Conservation (phyloP, 1,140 invertebrate genomes). For the Brachionus angularis region DNA sequence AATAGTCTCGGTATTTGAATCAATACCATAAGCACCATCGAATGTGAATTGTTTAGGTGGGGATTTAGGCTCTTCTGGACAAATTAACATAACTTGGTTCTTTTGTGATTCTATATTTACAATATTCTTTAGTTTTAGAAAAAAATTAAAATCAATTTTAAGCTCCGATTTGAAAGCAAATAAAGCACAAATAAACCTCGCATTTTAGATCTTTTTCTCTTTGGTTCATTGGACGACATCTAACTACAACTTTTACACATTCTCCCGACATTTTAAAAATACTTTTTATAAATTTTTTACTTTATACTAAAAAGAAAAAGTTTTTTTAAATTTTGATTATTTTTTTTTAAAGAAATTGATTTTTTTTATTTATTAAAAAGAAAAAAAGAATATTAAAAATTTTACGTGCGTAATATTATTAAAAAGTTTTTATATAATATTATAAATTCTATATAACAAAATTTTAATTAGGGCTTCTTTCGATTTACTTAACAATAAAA, state of each 20-base stretch:
- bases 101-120: constrained; percentile 66
- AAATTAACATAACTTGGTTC: constrained; percentile 63
- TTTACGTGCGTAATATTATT: background rate
- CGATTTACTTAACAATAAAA: no score
- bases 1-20: constrained; percentile 66
- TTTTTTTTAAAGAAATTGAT: background rate
- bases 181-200: constrained; percentile 66
- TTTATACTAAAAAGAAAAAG: constrained; percentile 2
- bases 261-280: constrained; percentile 58
- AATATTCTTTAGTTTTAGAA: constrained; percentile 62
- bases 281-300: background rate
- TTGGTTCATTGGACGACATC: constrained; percentile 81
- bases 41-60: constrained; percentile 71
- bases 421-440: no score
- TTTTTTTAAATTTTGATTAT: background rate
- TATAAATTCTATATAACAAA: no score
- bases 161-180: background rate
- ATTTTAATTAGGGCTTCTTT: no score
- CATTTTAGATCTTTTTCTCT: constrained; percentile 70
- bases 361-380: background rate
- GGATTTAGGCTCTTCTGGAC: constrained; percentile 63
- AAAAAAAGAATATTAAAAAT: background rate
- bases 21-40: constrained; percentile 65
- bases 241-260: constrained; percentile 80
- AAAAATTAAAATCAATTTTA: constrained; percentile 22